Conservation (phyloP, 2,113 vertebrate species). For the Anser cygnoides region DNA sequence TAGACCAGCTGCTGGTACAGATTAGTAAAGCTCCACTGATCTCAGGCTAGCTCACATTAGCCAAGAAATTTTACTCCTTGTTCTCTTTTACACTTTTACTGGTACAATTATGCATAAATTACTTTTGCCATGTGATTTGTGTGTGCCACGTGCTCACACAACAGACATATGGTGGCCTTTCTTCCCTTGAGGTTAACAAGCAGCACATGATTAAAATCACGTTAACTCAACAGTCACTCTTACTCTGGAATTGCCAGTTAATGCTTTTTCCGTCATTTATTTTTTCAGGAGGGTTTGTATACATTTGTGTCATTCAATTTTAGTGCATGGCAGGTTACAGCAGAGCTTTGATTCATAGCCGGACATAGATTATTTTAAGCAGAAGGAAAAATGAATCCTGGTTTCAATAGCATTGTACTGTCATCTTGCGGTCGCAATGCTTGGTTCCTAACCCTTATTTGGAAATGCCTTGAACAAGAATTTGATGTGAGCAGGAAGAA, state of each 20-base stretch:
- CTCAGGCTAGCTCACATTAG: not conserved
- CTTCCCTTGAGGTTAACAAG: not conserved
- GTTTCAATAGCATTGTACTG: constrained; percentile 40
- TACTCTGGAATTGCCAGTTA: not conserved
- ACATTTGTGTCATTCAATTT: constrained; percentile 7
- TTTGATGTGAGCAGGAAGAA: constrained; percentile 17
- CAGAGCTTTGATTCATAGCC: not conserved
- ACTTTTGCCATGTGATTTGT: not conserved
- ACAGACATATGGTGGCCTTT: not conserved
- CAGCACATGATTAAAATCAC: not conserved
- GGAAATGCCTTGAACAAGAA: constrained; percentile 43
- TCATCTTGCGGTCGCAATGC: constrained; percentile 36
- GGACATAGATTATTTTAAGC: constrained; percentile 48
- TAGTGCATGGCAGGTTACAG: constrained; percentile 11
- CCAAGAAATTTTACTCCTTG: not conserved
- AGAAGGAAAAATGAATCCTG: not conserved
- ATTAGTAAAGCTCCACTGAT: not conserved
- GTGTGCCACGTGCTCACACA: not conserved
- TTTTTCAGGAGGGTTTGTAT: constrained; percentile 29
- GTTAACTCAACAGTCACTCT: not conserved
- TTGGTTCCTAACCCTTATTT: constrained; percentile 42
- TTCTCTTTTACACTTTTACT: not conserved
- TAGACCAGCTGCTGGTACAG: not conserved
- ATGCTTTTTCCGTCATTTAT: not conserved
- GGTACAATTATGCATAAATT: not conserved